Evolutionary conservation across 2,113 vertebrate genomes (phyloP).

Genomic region (Amphilophus citrinellus): DNA sequence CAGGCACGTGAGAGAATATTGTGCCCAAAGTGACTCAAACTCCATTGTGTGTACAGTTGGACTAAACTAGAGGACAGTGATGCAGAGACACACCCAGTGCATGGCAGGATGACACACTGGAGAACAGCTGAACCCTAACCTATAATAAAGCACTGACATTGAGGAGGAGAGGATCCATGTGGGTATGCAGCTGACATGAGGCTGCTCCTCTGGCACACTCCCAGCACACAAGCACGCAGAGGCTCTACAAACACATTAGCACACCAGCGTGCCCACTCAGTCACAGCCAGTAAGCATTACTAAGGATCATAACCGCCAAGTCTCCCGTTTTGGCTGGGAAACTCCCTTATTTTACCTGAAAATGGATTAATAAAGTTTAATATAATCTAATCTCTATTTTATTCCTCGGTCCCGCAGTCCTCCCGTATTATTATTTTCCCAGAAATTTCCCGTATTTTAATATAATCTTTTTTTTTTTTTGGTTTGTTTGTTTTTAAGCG

Average conservation of each 20-base stretch:
- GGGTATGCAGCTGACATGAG: conserved; percentile 13
- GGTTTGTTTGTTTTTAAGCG: too few relatives aligned
- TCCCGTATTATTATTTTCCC: too few relatives aligned
- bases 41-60: not conserved
- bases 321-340: too few relatives aligned
- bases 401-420: too few relatives aligned
- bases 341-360: too few relatives aligned
- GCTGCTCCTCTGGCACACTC: conserved; percentile 8
- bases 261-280: not conserved
- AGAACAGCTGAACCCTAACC: conserved; percentile 42
- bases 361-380: too few relatives aligned
- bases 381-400: too few relatives aligned
- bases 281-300: not conserved
- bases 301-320: not conserved
- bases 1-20: not conserved
- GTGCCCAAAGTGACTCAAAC: conserved; percentile 17
- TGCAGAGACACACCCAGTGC: conserved; percentile 49
- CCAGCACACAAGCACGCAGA: conserved; percentile 11
- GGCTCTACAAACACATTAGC: conserved; percentile 38
- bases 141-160: conserved; percentile 52
- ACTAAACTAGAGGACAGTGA: conserved; percentile 3
- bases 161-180: conserved; percentile 18
- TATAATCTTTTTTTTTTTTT: too few relatives aligned
- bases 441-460: too few relatives aligned
- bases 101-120: conserved; percentile 33